Percentiles rank a stretch among this genome's conserved stretches.
Conservation (phyloP, 2,113 vertebrate genomes). For the Gnathonemus echidnorhynchus region DNA sequence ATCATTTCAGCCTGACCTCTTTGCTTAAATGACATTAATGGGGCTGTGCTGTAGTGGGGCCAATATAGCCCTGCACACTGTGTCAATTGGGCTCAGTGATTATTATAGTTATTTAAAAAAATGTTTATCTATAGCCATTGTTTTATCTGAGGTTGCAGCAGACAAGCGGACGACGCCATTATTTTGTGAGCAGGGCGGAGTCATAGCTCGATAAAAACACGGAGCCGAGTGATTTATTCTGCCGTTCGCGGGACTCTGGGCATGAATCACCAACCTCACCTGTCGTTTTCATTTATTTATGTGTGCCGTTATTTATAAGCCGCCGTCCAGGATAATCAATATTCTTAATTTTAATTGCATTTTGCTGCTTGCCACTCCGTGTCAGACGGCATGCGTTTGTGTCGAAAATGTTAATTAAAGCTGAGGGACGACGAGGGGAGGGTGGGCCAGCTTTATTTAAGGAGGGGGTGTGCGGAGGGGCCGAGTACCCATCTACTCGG, state of each 20-base stretch:
- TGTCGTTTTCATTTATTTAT: slow-evolving; percentile 69
- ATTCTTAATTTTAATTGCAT: slow-evolving; percentile 72
- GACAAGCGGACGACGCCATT: slow-evolving; percentile 56
- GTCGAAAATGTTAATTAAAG: slow-evolving; percentile 62
- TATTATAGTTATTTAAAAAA: not conserved
- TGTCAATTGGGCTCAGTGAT: not conserved
- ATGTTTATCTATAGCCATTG: slow-evolving; percentile 27
- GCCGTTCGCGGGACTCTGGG: slow-evolving; percentile 43
- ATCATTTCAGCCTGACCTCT: not conserved
- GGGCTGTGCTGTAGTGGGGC: not conserved
- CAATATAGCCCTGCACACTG: not conserved
- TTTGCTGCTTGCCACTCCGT: slow-evolving; percentile 53
- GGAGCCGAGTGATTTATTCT: slow-evolving; percentile 60
- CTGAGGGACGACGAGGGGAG: slow-evolving; percentile 23
- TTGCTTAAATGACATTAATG: not conserved
- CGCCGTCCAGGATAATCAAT: slow-evolving; percentile 61
- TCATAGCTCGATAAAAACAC: slow-evolving; percentile 71
- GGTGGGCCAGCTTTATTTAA: not conserved
- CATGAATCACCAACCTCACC: slow-evolving; percentile 68
- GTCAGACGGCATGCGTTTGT: slow-evolving; percentile 57
- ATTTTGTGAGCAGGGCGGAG: slow-evolving; percentile 53
- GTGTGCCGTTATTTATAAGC: slow-evolving; percentile 64
- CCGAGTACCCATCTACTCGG: not conserved
- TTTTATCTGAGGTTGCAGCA: slow-evolving; percentile 47
- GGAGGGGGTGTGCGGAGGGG: not conserved